Base-by-base conservation (phyloP, 1,140 invertebrate genomes). In the Formica exsecta region DNA sequence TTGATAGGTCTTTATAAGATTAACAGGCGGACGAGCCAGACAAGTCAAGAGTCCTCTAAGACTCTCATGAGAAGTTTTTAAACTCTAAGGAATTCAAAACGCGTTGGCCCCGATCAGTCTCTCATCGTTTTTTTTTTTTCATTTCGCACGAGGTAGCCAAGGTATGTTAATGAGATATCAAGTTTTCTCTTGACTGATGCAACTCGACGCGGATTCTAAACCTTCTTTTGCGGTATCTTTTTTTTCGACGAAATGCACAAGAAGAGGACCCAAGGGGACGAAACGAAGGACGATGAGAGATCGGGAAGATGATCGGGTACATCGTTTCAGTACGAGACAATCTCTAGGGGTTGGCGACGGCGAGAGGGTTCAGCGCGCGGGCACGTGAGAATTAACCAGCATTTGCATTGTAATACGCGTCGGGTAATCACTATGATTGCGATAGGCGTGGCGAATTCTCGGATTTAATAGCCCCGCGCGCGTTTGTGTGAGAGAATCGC, bases 381-480 rank as follows among this genome's bases (percentile, higher is more conserved):
- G 51, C 84, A 86, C 87, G 85, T 86, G 81, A 84, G 86, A 89
- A 90, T 90, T 91, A 91, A 91, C 89, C 77, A 90, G 90, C 89
- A 93, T 91, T 93, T 93, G 92, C 92, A 93, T 93, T 92, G 91
- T 93, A 92, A 93, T 92, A 89, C 89, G 90, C 83, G 76, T 85
- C 74, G 61, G 70, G 85, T 92, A 93, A 93, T 92, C 85, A 91
- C 87, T 92, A 92, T 92, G 92, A 93, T 93, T 86, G 90, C 85
- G 74, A 83, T 90, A 88, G 90, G 90, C 91, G 90, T 92, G 89
- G 86, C 87, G 19, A 85, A 92, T 92, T 85, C 85, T 92, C 91
- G 91, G 89, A 83, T 89, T 92, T 92, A 93, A 92, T 88, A 90
- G 86, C 84, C 87, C 89, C 74, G 59, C 71, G 64, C 62, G 29